Evolutionary conservation across 2,888 invertebrate species (phyloP), one percentile per base, ranked within the genome.

Genomic region (Sclerodermus sp.): DNA sequence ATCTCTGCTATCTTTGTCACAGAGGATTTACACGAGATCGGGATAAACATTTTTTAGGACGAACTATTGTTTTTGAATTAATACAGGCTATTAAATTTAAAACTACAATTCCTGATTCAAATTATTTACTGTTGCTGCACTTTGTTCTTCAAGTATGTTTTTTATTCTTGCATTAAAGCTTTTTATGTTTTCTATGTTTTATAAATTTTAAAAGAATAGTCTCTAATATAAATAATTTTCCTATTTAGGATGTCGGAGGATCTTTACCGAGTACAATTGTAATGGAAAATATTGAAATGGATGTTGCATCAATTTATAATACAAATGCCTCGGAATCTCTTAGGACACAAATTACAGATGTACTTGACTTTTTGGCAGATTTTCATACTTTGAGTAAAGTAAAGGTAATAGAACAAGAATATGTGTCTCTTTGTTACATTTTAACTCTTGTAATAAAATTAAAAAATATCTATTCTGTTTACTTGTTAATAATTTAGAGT

Each of bases 71-170:
- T 38, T 93, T 89, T 75, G 98, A 99, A 80, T 83, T 99, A 62
- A 89, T 97, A 41, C 96, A 96, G 77, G 96, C 96, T 0, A 83
- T 99, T 53, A 91, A 96, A 76, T 96, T 98, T 76, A 98, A 98
- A 81, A 90, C 90, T 10, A 89, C 89, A 31, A 88, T 98, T 60
- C 96, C 97, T 0, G 97, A 98, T 77, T 89, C 91, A 41, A 99
- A 98, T 82, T 87, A 98, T 52, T 82, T 99, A 36, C 86, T 95
- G 74, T 83, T 99, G 14, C 89, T 98, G 47, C 91, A 91, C 69
- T 88, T 93, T 66, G 86, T 92, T 52, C 79, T 94, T 57, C 93
- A 97, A 83, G 90, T 82, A 71, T 70, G 67, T 18, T n/a, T 29
- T n/a, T 4, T n/a, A n/a, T n/a, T 6, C 6, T 15, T 43, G 36